A percentile compares a stretch with the other conserved stretches of the same genome.
Conservation (phyloP, 2,888 invertebrate genomes). For the Cephus pulcher region DNA sequence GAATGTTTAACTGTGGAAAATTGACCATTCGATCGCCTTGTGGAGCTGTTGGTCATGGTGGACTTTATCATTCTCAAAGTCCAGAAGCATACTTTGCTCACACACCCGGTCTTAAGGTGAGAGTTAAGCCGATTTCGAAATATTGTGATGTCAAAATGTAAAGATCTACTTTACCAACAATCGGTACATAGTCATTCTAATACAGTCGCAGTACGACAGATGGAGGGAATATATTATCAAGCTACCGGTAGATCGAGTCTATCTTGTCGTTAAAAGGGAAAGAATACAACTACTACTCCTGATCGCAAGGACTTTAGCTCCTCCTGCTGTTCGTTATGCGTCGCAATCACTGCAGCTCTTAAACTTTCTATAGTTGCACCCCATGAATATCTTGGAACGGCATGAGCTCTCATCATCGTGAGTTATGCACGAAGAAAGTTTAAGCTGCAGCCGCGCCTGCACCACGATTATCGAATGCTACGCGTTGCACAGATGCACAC, state of each 20-base stretch:
- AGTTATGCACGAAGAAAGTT: slow-evolving; percentile 48
- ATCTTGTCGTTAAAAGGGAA: not conserved
- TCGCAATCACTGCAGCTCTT: not conserved
- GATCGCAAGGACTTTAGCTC: not conserved
- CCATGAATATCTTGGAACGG: slow-evolving; percentile 39
- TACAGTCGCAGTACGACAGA: not conserved
- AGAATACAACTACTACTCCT: not conserved
- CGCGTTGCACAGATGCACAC: not conserved
- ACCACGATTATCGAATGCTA: slow-evolving; percentile 23
- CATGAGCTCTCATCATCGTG: not conserved
- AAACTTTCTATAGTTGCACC: slow-evolving; percentile 8
- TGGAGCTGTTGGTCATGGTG: slow-evolving; percentile 99
- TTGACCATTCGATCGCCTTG: slow-evolving; percentile 93
- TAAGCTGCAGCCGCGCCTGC: slow-evolving; percentile 21
- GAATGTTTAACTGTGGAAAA: slow-evolving; percentile 88
- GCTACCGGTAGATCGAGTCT: not conserved
- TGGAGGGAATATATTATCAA: not conserved
- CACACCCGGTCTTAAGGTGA: slow-evolving; percentile 89
- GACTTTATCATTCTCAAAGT: slow-evolving; percentile 97
- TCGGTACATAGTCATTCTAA: not conserved
- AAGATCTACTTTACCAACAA: not conserved
- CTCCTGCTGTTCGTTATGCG: not conserved
- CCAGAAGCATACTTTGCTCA: slow-evolving; percentile 98
- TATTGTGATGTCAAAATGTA: not conserved
- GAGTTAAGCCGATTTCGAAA: not conserved